These are phyloP conservation scores for Drosophila parvula DNA, from an alignment of 1,140 invertebrate genomes.

Conservation along the genomic window DNA sequence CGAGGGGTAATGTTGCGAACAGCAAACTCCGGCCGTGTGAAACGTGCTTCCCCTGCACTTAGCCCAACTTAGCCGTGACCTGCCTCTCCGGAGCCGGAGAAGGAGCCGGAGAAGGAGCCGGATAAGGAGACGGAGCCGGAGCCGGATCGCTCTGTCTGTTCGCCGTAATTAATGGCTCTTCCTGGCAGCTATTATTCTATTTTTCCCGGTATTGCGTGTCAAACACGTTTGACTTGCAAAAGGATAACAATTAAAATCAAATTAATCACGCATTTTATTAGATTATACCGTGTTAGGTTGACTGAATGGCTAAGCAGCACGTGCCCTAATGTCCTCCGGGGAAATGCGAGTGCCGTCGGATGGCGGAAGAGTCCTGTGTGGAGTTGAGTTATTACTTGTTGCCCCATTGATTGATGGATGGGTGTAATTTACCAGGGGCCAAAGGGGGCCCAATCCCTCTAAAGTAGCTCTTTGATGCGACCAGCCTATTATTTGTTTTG, in stretches of 20 bases:
- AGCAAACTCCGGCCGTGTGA: slow-evolving; percentile 53
- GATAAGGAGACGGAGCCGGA: too few species aligned
- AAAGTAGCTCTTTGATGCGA: slow-evolving; percentile 25
- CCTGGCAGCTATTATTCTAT: slow-evolving; percentile 72
- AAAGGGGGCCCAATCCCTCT: slow-evolving; percentile 17
- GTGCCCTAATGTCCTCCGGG: slow-evolving; percentile 44
- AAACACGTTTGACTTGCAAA: slow-evolving; percentile 76
- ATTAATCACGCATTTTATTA: slow-evolving; percentile 82
- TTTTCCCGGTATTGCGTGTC: slow-evolving; percentile 50
- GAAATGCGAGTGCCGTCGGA: slow-evolving; percentile 13
- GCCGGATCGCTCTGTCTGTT: slow-evolving; percentile 12
- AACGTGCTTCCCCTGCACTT: slow-evolving; percentile 66
- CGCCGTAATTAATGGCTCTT: slow-evolving; percentile 75
- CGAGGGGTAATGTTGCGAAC: slow-evolving; percentile 11
- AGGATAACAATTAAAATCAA: slow-evolving; percentile 82
- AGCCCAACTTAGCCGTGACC: slow-evolving; percentile 27
- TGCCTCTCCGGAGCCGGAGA: slow-evolving; percentile 6
- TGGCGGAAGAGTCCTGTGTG: slow-evolving; percentile 31
- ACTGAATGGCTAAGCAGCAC: slow-evolving; percentile 59
- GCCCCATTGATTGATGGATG: slow-evolving; percentile 72
- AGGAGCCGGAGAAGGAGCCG: slow-evolving; percentile 6
- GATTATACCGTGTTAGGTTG: slow-evolving; percentile 75
- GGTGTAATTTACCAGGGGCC: slow-evolving; percentile 48
- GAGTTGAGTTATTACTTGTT: slow-evolving; percentile 74
- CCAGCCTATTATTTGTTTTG: slow-evolving; percentile 37